Percentiles rank a stretch among this genome's conserved stretches.
These are phyloP conservation scores for Chunga burmeisteri DNA, from an alignment of 2,113 vertebrate genomes.

Conservation along the genomic window DNA sequence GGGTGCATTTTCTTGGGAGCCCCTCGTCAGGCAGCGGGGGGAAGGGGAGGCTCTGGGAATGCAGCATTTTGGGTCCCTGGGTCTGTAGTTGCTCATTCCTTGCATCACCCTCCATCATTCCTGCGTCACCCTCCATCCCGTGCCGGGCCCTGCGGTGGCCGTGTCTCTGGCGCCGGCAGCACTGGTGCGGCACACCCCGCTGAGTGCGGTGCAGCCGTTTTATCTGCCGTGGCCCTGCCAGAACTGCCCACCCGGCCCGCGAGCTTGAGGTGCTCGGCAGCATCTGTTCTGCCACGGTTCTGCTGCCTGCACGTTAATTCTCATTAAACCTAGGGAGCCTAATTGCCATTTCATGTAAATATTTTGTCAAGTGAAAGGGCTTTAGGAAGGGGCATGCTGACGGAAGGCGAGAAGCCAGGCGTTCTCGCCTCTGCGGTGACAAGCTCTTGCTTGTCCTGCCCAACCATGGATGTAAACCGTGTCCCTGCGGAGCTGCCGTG, in stretches of 20 bases:
- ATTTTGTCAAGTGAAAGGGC: not conserved
- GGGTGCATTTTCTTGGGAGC: not conserved
- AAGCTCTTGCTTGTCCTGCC: not conserved
- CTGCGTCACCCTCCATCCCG: fast-evolving
- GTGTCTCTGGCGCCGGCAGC: not conserved
- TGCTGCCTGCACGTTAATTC: not conserved
- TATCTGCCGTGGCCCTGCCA: not conserved
- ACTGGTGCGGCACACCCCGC: not conserved
- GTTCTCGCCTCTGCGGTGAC: fast-evolving
- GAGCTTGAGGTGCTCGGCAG: not conserved
- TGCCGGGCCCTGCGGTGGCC: fast-evolving
- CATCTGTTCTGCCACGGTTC: not conserved
- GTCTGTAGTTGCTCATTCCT: not conserved
- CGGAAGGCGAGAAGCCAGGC: not conserved
- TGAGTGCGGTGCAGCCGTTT: fast-evolving
- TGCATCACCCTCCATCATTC: not conserved
- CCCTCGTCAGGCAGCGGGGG: not conserved
- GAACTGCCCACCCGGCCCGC: fast-evolving
- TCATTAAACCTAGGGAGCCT: not conserved
- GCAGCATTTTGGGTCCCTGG: fast-evolving
- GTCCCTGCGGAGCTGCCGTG: fast-evolving
- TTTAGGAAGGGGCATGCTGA: not conserved
- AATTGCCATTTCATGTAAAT: not conserved
- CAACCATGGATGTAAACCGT: not conserved
- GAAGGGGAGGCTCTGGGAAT: not conserved